Evolutionary conservation across 2,888 invertebrate species (phyloP), one percentile per base, ranked within the genome.

Genomic region (Oscheius sp.): DNA sequence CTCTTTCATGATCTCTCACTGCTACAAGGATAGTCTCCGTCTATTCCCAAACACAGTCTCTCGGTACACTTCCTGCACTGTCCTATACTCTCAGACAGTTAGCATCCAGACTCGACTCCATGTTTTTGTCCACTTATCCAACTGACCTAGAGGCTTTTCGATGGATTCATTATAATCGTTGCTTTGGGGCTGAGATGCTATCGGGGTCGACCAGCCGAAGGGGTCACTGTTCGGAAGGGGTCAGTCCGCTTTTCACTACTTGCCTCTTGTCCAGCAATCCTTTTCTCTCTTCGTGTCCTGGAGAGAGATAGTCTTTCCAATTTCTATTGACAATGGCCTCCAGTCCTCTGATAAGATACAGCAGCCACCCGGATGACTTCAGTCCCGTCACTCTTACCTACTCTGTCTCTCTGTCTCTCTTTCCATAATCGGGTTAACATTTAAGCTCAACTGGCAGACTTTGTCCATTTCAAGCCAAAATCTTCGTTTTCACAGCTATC

Each of bases 241-340:
- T 21, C 32, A 32, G 55, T n/a, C 9, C 32, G 55, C 29, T 55
- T 32, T 21, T 32, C 32, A 32, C 55, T 55, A 32, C 32, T 29
- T 21, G 55, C 2, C 55, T 32, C 32, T 21, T 55, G 55, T 55
- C 21, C 21, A 29, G 4, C 42, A 42, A 42, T 42, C 42, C 42
- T 32, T 50, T 4, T 65, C 65, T 65, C 32, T 65, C 65, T 1
- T 1, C 21, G 21, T 29, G 32, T 50, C 48, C 65, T 50, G 42
- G 7, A 42, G 7, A 42, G 7, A 42, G 42, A 42, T 42, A 32
- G 21, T 50, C 51, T 10, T 65, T 32, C 33, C 65, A 29, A 53
- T 33, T 48, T 33, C 65, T 68, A 68, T 68, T 68, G 68, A 68
- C 68, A 68, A 68, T 68, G 68, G 68, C 68, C 68, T 68, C 68